Evolutionary conservation across 2,888 invertebrate species (phyloP).

Genomic region (Papilio elwesi): DNA sequence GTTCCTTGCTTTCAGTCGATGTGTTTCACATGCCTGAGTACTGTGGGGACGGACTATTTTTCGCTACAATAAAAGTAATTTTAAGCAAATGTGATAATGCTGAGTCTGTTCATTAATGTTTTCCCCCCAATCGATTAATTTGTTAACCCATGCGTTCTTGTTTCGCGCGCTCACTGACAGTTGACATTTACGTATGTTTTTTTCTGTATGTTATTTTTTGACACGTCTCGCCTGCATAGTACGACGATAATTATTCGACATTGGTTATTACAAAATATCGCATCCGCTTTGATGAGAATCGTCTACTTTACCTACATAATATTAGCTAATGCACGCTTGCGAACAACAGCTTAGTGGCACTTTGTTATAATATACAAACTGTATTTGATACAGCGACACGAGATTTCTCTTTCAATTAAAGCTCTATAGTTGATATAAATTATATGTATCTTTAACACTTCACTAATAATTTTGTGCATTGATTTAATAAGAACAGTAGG

Average conservation of each 20-base stretch:
- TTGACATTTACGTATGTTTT: slow-evolving; percentile 27
- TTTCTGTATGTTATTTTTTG: slow-evolving; percentile 6
- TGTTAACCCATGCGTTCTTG: background rate
- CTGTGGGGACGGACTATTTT: slow-evolving; percentile 65
- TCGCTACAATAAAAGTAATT: slow-evolving; percentile 43
- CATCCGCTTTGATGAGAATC: slow-evolving; percentile 33
- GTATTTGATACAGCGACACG: slow-evolving; percentile 78
- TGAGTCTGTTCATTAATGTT: slow-evolving; percentile 17
- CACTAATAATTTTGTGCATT: slow-evolving; percentile 68
- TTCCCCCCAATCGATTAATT: slow-evolving; percentile 1
- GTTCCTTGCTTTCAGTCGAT: slow-evolving; percentile 37
- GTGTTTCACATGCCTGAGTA: slow-evolving; percentile 58
- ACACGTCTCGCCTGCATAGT: background rate
- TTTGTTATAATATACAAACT: slow-evolving; percentile 60
- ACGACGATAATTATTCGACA: slow-evolving; percentile 13
- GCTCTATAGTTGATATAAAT: slow-evolving; percentile 74
- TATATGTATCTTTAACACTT: slow-evolving; percentile 78
- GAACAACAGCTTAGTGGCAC: slow-evolving; percentile 69
- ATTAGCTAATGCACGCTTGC: slow-evolving; percentile 40
- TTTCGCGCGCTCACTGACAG: slow-evolving; percentile 30
- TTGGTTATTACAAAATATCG: slow-evolving; percentile 36
- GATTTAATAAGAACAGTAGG: slow-evolving; percentile 49
- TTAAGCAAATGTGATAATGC: slow-evolving; percentile 39
- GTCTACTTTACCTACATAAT: slow-evolving; percentile 31
- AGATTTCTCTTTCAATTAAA: slow-evolving; percentile 72